These are phyloP conservation scores for Drosophila ficusphila DNA, from an alignment of 1,140 invertebrate species.

Conservation along the genomic window DNA sequence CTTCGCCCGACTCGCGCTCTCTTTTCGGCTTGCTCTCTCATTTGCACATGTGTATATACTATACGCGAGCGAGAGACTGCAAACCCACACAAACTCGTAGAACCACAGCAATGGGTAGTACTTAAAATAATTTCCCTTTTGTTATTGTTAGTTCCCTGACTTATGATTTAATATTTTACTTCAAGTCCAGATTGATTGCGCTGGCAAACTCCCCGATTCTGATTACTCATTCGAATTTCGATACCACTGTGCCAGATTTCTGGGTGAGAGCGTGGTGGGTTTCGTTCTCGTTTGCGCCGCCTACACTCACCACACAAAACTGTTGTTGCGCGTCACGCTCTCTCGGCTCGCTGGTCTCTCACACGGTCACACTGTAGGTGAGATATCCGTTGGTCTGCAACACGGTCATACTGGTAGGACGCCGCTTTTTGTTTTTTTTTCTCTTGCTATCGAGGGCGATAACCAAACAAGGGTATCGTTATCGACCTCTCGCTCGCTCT, in stretches of 20 bases:
- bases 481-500: constrained; percentile 26
- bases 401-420: constrained; percentile 25
- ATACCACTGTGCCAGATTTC: constrained; percentile 49
- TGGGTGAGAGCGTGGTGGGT: constrained; percentile 49
- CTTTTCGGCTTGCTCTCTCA: constrained; percentile 29
- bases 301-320: constrained; percentile 55
- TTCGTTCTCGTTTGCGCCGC: constrained; percentile 21
- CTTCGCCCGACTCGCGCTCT: constrained; percentile 18
- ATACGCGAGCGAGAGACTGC: constrained; percentile 37
- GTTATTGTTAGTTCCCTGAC: constrained; percentile 27
- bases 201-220: neutral
- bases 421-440: neutral
- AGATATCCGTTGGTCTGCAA: constrained; percentile 10
- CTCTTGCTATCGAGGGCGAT: constrained; percentile 20
- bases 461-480: constrained; percentile 26
- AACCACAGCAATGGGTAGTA: constrained; percentile 25
- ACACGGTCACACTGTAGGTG: constrained; percentile 25
- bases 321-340: constrained; percentile 54
- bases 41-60: constrained; percentile 38
- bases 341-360: neutral
- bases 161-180: neutral
- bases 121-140: constrained; percentile 42
- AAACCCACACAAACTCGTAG: constrained; percentile 12
- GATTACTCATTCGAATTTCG: constrained; percentile 33
- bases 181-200: neutral